Evolutionary conservation across 2,113 vertebrate genomes (phyloP).

Genomic region (Vulpes vulpes): DNA sequence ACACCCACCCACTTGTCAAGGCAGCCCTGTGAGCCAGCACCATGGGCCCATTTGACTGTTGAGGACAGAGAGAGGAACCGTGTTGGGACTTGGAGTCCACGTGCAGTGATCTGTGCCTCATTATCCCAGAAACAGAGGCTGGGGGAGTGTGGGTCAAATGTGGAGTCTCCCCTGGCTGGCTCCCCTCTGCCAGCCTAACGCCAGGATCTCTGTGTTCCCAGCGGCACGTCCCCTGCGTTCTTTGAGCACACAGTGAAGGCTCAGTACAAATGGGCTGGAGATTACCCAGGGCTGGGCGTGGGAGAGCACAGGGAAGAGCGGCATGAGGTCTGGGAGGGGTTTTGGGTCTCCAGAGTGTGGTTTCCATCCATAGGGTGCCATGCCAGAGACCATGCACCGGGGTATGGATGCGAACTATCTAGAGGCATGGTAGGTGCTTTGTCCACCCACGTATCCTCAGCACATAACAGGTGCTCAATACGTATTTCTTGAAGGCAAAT

Average conservation of each 20-base stretch:
- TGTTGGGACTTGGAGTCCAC: background rate
- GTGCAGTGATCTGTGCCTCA: background rate
- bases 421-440: background rate
- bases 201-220: background rate
- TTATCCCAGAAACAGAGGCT: background rate
- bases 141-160: background rate
- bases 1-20: background rate
- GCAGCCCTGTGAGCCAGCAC: background rate
- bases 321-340: background rate
- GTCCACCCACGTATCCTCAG: background rate
- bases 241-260: background rate
- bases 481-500: background rate
- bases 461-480: background rate
- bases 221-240: fast-evolving
- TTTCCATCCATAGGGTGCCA: background rate
- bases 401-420: background rate
- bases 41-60: background rate
- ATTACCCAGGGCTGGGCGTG: background rate
- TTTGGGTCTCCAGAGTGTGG: background rate
- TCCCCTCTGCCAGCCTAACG: background rate
- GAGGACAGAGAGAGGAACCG: background rate
- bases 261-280: background rate
- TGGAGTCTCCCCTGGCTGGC: background rate
- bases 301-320: background rate
- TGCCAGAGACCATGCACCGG: background rate